Evolutionary conservation across 2,888 invertebrate species (phyloP), one percentile per base, ranked within the genome.

Genomic region (Eupithecia abbreviata): DNA sequence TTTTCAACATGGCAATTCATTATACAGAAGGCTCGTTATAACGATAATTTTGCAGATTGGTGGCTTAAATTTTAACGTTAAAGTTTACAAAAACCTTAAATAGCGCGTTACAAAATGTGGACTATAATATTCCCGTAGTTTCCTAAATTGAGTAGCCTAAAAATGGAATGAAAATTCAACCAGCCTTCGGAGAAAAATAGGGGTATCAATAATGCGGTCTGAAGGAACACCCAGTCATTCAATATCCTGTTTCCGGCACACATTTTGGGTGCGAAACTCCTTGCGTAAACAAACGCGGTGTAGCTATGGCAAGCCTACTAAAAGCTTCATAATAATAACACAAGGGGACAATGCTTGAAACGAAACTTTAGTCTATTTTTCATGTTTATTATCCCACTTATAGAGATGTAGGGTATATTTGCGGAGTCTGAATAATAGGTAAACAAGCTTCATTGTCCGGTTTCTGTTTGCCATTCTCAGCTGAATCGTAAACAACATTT

Each of bases 331-430:
- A 77, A 81, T 71, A 79, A 82, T 72, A 80, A 79, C 75, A 79
- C 70, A 62, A 79, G 75, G 68, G 76, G 80, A 78, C 80, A 81
- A 80, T 78, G 77, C 79, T 80, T 75, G 73, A 69, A 62, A 71
- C 55, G 47, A 75, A 74, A 79, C 74, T 81, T 78, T 75, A 77
- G 77, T 80, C 78, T 80, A 81, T 81, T 81, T 82, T 79, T 81
- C 80, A 80, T 77, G 81, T 81, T 79, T 82, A 82, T 82, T 81
- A 81, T 81, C 73, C 78, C 75, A 77, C 80, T 81, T 81, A 80
- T 79, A 76, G 76, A 76, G 77, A 74, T 74, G 75, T 71, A 67
- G 71, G 77, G 72, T 70, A 76, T 75, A 81, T 79, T 80, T 80
- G 79, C 67, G 80, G 75, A 67, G 73, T 77, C 75, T 73, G 79